Conservation (phyloP, 2,797 vertebrate species). For the Clamator glandarius region DNA sequence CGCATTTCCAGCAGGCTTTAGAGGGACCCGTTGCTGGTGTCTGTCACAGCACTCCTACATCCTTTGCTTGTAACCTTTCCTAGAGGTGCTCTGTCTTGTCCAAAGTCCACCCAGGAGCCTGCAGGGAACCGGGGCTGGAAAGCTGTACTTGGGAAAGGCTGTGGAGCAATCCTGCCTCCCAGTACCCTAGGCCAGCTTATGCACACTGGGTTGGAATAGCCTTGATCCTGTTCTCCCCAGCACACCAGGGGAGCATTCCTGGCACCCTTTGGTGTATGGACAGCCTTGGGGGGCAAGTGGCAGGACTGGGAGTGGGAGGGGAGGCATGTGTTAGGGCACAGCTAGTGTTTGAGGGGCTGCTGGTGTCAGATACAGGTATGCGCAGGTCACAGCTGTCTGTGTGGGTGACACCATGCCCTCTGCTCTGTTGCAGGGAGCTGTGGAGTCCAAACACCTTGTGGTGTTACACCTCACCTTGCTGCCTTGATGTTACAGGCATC, state of each 20-base stretch:
- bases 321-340: not conserved
- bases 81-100: not conserved
- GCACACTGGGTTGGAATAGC: not conserved
- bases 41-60: not conserved
- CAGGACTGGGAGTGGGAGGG: not conserved
- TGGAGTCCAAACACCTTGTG: not conserved
- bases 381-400: not conserved
- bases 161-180: conserved; percentile 32
- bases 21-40: rapidly evolving
- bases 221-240: not conserved
- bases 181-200: not conserved
- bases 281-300: not conserved
- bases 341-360: not conserved
- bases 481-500: not conserved
- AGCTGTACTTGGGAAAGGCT: not conserved
- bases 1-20: not conserved
- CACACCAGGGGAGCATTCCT: not conserved
- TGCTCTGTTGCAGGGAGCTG: not conserved
- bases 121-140: not conserved
- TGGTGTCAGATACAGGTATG: rapidly evolving
- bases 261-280: not conserved
- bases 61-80: not conserved
- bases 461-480: not conserved
- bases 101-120: not conserved
- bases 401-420: not conserved